Evolutionary conservation across 2,797 vertebrate species (phyloP).

Genomic region (Cebuella pygmaea): DNA sequence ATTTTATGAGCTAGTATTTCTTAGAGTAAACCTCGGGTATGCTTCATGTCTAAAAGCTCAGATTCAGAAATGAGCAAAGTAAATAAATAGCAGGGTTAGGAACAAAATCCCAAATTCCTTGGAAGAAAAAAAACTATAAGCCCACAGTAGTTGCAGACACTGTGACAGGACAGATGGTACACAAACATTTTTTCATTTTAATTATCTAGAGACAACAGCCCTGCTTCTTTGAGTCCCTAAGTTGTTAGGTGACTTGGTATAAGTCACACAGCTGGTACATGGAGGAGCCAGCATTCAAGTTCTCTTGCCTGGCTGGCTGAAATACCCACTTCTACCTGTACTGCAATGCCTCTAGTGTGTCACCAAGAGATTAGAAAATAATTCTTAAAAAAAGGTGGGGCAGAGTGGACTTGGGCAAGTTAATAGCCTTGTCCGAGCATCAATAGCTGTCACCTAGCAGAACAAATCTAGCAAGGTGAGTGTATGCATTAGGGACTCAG

Average conservation of each 20-base stretch:
- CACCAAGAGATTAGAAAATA: constrained; percentile 42
- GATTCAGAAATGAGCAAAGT: not conserved
- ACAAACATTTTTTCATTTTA: not conserved
- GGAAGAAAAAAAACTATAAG: not conserved
- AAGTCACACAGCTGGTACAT: not conserved
- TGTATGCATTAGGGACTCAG: not conserved
- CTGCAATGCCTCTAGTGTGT: not conserved
- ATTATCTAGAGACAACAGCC: not conserved
- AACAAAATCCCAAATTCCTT: not conserved
- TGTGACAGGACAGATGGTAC: not conserved
- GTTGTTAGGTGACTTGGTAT: not conserved
- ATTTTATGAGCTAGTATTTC: not conserved
- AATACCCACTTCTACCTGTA: not conserved
- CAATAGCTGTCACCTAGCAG: not conserved
- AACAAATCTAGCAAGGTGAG: not conserved
- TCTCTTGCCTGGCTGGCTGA: not conserved
- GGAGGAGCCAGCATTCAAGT: not conserved
- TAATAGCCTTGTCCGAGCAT: not conserved
- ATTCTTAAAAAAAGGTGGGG: not conserved
- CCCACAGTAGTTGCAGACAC: not conserved
- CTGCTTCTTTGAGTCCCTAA: not conserved
- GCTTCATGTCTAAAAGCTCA: not conserved
- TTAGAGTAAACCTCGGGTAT: not conserved
- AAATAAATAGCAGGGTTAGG: not conserved
- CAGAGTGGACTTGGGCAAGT: not conserved